A percentile compares a stretch with the other conserved stretches of the same genome.
Conservation (phyloP, 2,888 invertebrate species). For the Nemotelus nigrinus region DNA sequence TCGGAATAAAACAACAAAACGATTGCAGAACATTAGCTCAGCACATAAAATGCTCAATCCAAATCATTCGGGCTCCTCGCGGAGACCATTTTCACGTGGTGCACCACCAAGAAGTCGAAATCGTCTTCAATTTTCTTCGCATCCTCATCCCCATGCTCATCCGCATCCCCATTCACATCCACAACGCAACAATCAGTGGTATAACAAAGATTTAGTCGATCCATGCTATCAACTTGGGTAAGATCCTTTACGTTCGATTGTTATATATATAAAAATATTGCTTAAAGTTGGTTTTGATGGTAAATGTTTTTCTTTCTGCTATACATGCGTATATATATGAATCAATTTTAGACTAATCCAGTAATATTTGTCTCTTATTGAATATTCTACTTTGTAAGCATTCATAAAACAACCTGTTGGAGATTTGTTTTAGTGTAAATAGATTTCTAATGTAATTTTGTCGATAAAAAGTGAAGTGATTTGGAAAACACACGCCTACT, state of each 20-base stretch:
- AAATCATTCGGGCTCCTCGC: constrained; percentile 62
- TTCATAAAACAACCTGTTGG: constrained; percentile 14
- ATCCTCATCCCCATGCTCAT: constrained; percentile 57
- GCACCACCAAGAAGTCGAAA: constrained; percentile 62
- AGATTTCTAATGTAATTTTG: constrained; percentile 27
- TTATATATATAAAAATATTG: not conserved
- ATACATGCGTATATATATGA: not conserved
- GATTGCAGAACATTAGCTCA: not conserved
- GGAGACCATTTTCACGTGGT: constrained; percentile 63
- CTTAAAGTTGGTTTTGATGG: constrained; percentile 32
- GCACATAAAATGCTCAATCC: constrained; percentile 57
- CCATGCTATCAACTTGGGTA: constrained; percentile 62
- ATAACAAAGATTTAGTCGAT: constrained; percentile 58
- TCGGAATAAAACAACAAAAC: not conserved
- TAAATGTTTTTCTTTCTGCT: constrained; percentile 41
- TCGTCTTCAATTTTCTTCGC: constrained; percentile 62
- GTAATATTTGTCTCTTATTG: constrained; percentile 20
- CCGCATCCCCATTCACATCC: constrained; percentile 59
- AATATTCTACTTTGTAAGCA: not conserved
- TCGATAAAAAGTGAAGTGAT: constrained; percentile 10
- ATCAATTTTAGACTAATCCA: constrained; percentile 21
- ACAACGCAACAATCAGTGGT: constrained; percentile 51
- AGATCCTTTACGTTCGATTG: constrained; percentile 51
- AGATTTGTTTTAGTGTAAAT: constrained; percentile 29
- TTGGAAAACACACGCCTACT: constrained; percentile 10